phyloP scores from a whole-genome alignment of 2,888 invertebrate genomes.

The Sialis lutaria region DNA sequence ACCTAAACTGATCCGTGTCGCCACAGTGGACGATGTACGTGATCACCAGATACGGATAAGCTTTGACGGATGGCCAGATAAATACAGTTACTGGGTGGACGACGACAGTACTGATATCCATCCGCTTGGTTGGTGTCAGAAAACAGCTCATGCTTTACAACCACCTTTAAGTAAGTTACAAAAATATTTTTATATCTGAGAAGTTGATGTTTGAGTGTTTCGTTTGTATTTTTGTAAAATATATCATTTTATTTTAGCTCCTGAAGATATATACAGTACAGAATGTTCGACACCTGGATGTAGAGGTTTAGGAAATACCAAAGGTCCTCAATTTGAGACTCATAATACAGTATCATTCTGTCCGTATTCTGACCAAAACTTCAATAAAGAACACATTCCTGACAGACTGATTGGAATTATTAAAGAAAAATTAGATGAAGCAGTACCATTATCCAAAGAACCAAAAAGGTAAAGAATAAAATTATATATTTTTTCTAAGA shows the following conservation, averaged over 20 bases:
- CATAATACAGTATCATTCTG: conserved; percentile 58
- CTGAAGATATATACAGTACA: conserved; percentile 41
- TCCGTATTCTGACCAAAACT: conserved; percentile 49
- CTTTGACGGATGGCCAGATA: conserved; percentile 79
- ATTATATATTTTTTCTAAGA: background rate
- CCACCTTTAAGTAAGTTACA: conserved; percentile 54
- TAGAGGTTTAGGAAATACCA: conserved; percentile 75
- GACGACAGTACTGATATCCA: conserved; percentile 83
- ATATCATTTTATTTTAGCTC: conserved; percentile 26
- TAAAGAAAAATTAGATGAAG: conserved; percentile 21
- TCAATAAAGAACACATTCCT: conserved; percentile 28
- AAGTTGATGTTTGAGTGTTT: background rate
- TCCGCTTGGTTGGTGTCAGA: conserved; percentile 81
- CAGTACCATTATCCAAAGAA: conserved; percentile 23
- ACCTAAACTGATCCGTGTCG: conserved; percentile 71
- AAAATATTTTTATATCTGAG: conserved; percentile 3
- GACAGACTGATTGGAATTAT: conserved; percentile 32
- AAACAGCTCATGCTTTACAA: conserved; percentile 74
- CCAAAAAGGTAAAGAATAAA: conserved; percentile 13
- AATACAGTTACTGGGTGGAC: conserved; percentile 75
- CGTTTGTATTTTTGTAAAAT: conserved; percentile 1
- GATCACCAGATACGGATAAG: conserved; percentile 61
- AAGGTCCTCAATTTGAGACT: conserved; percentile 54
- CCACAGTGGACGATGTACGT: conserved; percentile 58
- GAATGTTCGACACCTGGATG: conserved; percentile 77